Percentiles rank a stretch among this genome's conserved stretches.
phyloP scores from a whole-genome alignment of 2,888 invertebrate species.

The Odontothrips loti region DNA sequence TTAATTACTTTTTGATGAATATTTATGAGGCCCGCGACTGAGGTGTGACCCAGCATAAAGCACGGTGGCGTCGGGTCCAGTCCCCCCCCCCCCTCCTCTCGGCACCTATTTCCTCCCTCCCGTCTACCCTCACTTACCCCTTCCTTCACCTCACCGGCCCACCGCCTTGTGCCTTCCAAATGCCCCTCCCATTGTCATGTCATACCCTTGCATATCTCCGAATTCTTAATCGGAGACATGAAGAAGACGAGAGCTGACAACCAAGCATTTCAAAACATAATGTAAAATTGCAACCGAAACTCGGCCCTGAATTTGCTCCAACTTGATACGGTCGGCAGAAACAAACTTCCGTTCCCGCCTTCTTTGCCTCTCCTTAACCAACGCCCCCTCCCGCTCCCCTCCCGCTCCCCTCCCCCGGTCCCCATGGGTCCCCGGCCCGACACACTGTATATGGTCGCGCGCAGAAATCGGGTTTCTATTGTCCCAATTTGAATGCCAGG shows the following conservation, averaged over 20 bases:
- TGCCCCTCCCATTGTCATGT: too few species aligned
- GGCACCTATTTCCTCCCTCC: neutral
- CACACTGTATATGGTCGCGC: neutral
- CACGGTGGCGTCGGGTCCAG: neutral
- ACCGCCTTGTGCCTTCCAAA: neutral
- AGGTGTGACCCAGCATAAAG: conserved; percentile 22
- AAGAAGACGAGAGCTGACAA: too few species aligned
- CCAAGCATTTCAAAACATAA: too few species aligned
- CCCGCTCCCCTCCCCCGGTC: neutral
- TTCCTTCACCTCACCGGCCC: neutral
- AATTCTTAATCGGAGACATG: too few species aligned
- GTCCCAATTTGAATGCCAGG: conserved; percentile 19
- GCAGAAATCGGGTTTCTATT: conserved; percentile 9
- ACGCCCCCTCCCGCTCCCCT: neutral
- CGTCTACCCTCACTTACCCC: neutral
- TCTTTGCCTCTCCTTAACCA: too few species aligned
- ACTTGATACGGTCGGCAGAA: too few species aligned
- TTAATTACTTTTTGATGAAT: conserved; percentile 25
- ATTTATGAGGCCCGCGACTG: conserved; percentile 8
- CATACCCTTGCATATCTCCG: too few species aligned
- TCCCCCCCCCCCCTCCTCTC: neutral
- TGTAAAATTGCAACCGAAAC: too few species aligned
- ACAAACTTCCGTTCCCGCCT: too few species aligned
- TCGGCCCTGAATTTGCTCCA: too few species aligned
- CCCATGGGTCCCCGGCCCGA: too few species aligned